A percentile compares a stretch with the other conserved stretches of the same genome.
Evolutionary conservation across 2,113 vertebrate genomes (phyloP).

Genomic region (Vimba vimba): DNA sequence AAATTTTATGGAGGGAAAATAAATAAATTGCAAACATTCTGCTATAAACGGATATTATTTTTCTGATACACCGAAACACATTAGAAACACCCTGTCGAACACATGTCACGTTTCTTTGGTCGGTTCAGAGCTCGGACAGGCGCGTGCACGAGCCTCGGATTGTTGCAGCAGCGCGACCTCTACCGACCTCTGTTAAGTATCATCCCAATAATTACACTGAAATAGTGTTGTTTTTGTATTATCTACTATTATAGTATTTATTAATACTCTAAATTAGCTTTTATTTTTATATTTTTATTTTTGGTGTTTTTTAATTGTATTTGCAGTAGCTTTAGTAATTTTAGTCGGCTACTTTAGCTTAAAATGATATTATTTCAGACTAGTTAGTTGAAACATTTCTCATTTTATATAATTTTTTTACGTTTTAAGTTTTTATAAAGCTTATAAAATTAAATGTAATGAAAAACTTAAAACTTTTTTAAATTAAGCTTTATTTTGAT

Average conservation of each 20-base stretch:
- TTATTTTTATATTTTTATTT: not conserved
- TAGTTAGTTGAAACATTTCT: not conserved
- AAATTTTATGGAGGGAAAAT: no score
- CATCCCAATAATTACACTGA: not conserved
- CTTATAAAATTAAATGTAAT: no score
- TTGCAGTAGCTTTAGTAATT: not conserved
- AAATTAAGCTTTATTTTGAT: not conserved
- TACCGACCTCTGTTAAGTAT: not conserved
- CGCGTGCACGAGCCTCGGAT: no score
- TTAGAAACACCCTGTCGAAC: not conserved
- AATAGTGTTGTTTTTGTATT: not conserved
- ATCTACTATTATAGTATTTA: not conserved
- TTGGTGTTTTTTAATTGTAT: not conserved
- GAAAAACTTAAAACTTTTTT: no score
- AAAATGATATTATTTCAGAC: not conserved
- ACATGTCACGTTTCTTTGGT: not conserved
- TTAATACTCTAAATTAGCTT: not conserved
- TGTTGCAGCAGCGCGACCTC: conserved; percentile 7
- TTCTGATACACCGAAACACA: not conserved
- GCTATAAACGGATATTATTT: not conserved
- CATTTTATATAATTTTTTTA: not conserved
- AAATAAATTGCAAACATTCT: not conserved
- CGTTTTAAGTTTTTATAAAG: not conserved
- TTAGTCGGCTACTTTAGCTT: not conserved
- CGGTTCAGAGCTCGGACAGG: not conserved